phyloP scores from a whole-genome alignment of 2,888 invertebrate genomes.

The Alcis repandata region DNA sequence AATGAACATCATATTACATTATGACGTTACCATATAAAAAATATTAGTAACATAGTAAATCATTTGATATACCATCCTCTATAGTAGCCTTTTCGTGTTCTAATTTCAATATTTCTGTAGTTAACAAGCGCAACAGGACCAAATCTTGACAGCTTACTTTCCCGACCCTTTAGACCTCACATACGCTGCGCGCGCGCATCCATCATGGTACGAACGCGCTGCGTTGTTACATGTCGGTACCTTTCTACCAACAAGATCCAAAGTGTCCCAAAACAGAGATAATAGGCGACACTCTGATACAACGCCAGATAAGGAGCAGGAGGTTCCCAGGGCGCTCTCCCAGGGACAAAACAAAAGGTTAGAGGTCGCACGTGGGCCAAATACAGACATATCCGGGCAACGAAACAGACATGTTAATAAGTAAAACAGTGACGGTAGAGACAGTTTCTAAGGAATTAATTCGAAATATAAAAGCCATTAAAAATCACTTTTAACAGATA shows the following conservation, averaged over 20 bases:
- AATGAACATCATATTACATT: not conserved
- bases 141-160: constrained; percentile 55
- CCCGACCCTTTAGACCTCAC: constrained; percentile 69
- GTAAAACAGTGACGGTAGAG: not conserved
- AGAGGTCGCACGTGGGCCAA: constrained; percentile 77
- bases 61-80: not conserved
- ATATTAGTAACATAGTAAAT: no score
- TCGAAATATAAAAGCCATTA: not conserved
- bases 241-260: constrained; percentile 72
- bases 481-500: not conserved
- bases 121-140: constrained; percentile 41
- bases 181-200: constrained; percentile 73
- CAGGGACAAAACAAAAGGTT: constrained; percentile 62
- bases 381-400: constrained; percentile 61
- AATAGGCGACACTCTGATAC: constrained; percentile 85
- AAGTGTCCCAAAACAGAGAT: constrained; percentile 81
- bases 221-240: constrained; percentile 72
- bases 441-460: not conserved
- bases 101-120: constrained; percentile 33
- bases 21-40: not conserved
- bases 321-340: constrained; percentile 77
- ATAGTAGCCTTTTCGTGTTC: constrained; percentile 1
- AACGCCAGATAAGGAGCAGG: constrained; percentile 78
- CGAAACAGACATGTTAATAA: constrained; percentile 34
- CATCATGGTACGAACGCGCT: constrained; percentile 79